A percentile compares a stretch with the other conserved stretches of the same genome.
Evolutionary conservation across 2,113 vertebrate genomes (phyloP).

Genomic region (Actinemys pallida): DNA sequence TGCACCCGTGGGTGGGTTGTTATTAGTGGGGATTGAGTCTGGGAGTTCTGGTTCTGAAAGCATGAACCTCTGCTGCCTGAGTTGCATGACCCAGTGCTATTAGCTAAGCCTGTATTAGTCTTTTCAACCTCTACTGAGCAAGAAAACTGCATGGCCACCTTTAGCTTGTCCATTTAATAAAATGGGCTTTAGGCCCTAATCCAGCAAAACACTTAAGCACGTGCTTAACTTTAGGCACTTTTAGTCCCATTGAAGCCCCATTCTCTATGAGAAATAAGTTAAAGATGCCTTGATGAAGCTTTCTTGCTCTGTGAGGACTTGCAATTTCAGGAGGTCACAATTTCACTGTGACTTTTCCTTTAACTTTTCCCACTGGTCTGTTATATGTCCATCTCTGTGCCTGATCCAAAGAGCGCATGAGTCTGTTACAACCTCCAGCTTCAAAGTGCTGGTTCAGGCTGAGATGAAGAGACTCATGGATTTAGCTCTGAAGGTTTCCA

Average conservation of each 20-base stretch:
- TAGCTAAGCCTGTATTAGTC: not conserved
- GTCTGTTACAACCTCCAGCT: not conserved
- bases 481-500: not conserved
- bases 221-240: too few species aligned
- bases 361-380: not conserved
- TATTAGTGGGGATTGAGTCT: not conserved
- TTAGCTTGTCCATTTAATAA: not conserved
- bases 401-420: not conserved
- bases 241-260: not conserved
- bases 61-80: not conserved
- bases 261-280: not conserved
- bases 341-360: not conserved
- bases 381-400: not conserved
- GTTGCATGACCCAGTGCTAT: not conserved
- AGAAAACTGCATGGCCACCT: not conserved
- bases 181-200: not conserved
- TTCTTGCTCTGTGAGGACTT: not conserved
- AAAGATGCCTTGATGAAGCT: not conserved
- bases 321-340: not conserved
- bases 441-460: not conserved
- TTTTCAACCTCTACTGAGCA: not conserved
- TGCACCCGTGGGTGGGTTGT: not conserved
- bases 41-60: not conserved
- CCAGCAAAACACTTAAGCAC: not conserved
- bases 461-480: not conserved